Conservation (phyloP, 2,113 vertebrate genomes). For the Hippocampus barbouri region DNA sequence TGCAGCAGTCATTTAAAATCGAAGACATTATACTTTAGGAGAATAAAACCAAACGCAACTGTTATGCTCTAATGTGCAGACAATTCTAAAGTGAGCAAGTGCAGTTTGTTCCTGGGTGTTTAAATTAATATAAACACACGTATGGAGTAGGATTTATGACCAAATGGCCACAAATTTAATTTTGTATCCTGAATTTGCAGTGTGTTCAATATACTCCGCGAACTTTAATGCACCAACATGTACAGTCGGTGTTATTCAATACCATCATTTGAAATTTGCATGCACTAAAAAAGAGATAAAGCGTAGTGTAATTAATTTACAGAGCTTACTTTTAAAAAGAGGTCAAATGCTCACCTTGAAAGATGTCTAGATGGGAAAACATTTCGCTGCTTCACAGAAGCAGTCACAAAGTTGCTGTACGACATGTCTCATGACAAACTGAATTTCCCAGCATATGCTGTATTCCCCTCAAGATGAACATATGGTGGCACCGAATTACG, state of each 20-base stretch:
- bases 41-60: too few species aligned
- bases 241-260: background rate
- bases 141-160: too few species aligned
- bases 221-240: too few species aligned
- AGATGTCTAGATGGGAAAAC: constrained; percentile 6
- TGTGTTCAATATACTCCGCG: too few species aligned
- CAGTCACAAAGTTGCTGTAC: constrained; percentile 1
- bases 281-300: background rate
- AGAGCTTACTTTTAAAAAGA: background rate
- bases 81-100: too few species aligned
- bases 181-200: too few species aligned
- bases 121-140: too few species aligned
- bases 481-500: constrained; percentile 48
- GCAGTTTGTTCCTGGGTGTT: too few species aligned
- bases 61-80: too few species aligned
- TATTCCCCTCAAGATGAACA: constrained; percentile 56
- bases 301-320: constrained; percentile 5
- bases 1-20: too few species aligned
- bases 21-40: too few species aligned
- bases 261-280: background rate
- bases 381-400: constrained; percentile 19
- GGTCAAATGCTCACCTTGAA: constrained; percentile 24
- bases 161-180: too few species aligned
- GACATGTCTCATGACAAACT: background rate
- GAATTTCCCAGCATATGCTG: constrained; percentile 56